These are phyloP conservation scores for Diplodus sargus DNA, from an alignment of 2,797 vertebrate genomes.

Conservation along the genomic window DNA sequence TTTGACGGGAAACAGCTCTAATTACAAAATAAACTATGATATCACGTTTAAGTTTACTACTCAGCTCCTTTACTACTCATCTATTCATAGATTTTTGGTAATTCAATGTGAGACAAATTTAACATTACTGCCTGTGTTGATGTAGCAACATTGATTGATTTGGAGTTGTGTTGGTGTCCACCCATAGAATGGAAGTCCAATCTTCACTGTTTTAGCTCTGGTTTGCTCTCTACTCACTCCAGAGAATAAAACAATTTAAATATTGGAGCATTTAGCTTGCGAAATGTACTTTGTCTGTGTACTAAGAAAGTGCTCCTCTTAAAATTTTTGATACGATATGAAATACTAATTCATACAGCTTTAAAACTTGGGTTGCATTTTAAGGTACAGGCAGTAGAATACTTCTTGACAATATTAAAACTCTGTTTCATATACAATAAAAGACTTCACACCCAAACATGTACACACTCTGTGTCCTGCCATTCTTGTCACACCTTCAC, in stretches of 20 bases:
- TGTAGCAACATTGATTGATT: not conserved
- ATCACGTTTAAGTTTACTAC: not conserved
- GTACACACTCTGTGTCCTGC: not conserved
- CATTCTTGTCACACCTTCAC: conserved; percentile 22
- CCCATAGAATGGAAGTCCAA: not conserved
- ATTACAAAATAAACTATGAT: conserved; percentile 7
- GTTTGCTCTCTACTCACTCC: not conserved
- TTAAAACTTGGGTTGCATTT: not conserved
- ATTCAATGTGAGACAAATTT: not conserved
- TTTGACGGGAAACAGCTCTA: not conserved
- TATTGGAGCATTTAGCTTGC: not conserved
- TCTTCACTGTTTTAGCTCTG: not conserved
- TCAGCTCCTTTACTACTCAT: not conserved
- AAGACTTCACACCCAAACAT: conserved; percentile 1
- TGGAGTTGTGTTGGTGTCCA: not conserved
- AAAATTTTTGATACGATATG: not conserved
- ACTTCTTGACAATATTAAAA: not conserved
- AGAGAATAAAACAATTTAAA: not conserved
- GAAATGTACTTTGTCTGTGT: not conserved
- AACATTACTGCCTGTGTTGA: no score
- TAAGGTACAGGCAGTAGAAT: conserved; percentile 6
- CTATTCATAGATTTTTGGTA: not conserved
- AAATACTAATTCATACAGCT: not conserved
- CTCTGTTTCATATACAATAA: conserved; percentile 6
- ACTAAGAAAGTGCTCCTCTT: not conserved